Percentiles rank a stretch among this genome's conserved stretches.
phyloP scores from a whole-genome alignment of 2,888 invertebrate genomes.

The Scaptomyza caliginosa region DNA sequence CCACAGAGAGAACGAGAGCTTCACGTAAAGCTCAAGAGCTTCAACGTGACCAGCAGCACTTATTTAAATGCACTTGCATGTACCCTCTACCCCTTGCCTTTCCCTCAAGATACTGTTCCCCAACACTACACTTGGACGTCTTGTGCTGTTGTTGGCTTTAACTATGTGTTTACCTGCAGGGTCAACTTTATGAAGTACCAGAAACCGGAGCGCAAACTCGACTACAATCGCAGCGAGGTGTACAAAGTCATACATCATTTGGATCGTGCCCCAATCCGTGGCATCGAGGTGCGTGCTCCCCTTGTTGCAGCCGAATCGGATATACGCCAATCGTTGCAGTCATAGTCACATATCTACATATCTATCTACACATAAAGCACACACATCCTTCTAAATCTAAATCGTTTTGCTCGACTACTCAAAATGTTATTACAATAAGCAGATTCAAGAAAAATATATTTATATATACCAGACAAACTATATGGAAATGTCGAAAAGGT shows the following conservation, averaged over 20 bases:
- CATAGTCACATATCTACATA: conserved; percentile 66
- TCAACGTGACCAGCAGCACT: conserved; percentile 44
- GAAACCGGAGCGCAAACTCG: conserved; percentile 90
- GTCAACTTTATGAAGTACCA: conserved; percentile 96
- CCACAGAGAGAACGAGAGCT: not conserved
- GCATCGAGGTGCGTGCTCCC: conserved; percentile 87
- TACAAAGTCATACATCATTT: conserved; percentile 91
- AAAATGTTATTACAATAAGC: conserved; percentile 23
- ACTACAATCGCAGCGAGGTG: conserved; percentile 91
- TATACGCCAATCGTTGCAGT: conserved; percentile 78
- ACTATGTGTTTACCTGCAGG: conserved; percentile 84
- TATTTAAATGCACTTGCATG: conserved; percentile 54
- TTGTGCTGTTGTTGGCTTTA: conserved; percentile 2
- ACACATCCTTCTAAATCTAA: not conserved
- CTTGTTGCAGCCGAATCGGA: conserved; percentile 89
- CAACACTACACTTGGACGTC: not conserved
- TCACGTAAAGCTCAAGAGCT: conserved; percentile 24
- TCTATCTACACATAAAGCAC: not conserved
- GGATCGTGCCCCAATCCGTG: conserved; percentile 88
- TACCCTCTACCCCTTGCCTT: not conserved
- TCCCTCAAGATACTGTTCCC: not conserved
- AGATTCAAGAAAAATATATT: conserved; percentile 35
- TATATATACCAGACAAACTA: conserved; percentile 14
- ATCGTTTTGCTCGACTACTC: conserved; percentile 1
- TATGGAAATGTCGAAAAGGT: conserved; percentile 40